These are phyloP conservation scores for Aphis gossypii DNA, from an alignment of 1,140 invertebrate species.

Conservation along the genomic window DNA sequence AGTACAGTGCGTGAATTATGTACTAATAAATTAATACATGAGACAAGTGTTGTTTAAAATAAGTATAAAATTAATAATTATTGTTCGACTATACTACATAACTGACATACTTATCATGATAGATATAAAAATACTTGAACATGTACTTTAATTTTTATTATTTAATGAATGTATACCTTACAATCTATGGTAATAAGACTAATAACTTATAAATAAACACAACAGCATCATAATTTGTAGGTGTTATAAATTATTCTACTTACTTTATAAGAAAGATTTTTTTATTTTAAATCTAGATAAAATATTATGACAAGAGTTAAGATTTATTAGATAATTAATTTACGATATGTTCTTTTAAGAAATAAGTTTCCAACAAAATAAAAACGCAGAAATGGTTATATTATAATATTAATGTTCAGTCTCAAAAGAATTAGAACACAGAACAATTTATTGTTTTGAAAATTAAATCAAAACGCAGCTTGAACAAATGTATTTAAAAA, in stretches of 20 bases:
- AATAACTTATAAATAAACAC: neutral
- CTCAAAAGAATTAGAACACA: neutral
- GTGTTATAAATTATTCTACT: neutral
- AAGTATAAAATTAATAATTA: neutral
- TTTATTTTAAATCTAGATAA: neutral
- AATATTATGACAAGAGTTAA: neutral
- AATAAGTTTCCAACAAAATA: neutral
- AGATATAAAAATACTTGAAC: neutral
- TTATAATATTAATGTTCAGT: neutral
- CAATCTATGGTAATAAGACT: neutral
- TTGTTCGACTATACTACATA: neutral
- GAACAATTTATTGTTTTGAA: neutral
- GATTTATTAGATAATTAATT: neutral
- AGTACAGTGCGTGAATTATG: neutral
- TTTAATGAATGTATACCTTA: neutral
- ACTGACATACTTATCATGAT: neutral
- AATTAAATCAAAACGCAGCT: neutral
- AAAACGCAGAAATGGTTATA: neutral
- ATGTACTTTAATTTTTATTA: neutral
- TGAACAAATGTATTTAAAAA: conserved; percentile 14
- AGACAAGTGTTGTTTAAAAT: neutral
- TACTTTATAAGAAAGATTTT: neutral
- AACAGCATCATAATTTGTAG: neutral
- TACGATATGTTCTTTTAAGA: neutral
- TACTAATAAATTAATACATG: too few species aligned